Conservation (phyloP, 2,113 vertebrate genomes). For the Cyphomyrus plagiostoma region DNA sequence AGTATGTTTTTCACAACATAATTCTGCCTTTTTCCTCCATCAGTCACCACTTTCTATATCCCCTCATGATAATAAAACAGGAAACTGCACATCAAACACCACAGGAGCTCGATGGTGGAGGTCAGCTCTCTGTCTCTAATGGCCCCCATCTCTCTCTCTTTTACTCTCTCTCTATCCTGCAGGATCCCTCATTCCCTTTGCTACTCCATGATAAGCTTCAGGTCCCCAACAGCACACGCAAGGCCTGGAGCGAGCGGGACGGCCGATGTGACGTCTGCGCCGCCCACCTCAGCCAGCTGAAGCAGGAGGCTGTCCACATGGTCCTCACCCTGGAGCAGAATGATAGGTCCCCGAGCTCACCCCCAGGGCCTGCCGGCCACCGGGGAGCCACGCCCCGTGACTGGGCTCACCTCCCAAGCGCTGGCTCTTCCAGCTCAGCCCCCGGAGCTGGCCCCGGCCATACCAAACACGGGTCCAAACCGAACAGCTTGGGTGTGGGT, state of each 20-base stretch:
- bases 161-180: constrained; percentile 37
- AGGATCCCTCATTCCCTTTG: constrained; percentile 87
- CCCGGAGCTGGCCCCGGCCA: constrained; percentile 59
- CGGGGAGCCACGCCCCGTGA: constrained; percentile 61
- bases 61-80: neutral
- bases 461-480: constrained; percentile 78
- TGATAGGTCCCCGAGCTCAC: constrained; percentile 76
- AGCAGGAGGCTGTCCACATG: constrained; percentile 95
- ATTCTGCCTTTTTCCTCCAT: neutral
- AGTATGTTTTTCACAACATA: too few species aligned
- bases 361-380: constrained; percentile 58
- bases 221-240: constrained; percentile 83
- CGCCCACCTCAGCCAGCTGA: constrained; percentile 88
- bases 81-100: neutral
- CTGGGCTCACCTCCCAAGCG: constrained; percentile 66
- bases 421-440: constrained; percentile 56
- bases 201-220: constrained; percentile 92
- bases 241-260: constrained; percentile 90
- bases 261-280: constrained; percentile 89
- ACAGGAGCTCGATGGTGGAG: neutral
- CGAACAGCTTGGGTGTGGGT: constrained; percentile 79
- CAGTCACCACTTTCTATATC: neutral
- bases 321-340: constrained; percentile 81
- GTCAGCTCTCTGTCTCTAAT: neutral
- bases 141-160: neutral